Evolutionary conservation across 2,888 invertebrate genomes (phyloP), one percentile per base, ranked within the genome.

Genomic region (Ichneumon xanthorius): DNA sequence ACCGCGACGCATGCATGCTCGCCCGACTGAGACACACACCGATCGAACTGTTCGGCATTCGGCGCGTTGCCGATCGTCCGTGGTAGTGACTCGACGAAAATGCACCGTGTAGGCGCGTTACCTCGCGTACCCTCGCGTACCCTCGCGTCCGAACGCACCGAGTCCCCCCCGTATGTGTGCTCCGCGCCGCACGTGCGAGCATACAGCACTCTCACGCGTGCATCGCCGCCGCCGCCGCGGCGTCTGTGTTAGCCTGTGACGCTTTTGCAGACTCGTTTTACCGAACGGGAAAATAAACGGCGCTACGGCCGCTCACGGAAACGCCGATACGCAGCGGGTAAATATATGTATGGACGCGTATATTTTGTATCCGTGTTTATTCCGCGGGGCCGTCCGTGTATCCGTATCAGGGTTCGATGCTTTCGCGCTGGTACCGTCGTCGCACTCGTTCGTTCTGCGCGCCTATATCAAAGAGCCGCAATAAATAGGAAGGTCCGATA

Each of bases 401-500:
- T 63, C 63, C 48, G 58, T 50, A 16, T 30, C 40, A 40, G 11
- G 40, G 63, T 70, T 33, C 19, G 68, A 30, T 58, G 84, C 58
- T 30, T 30, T 71, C 68, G 26, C 40, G 50, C 37, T 45, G 33
- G 53, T 26, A 45, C 3, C 73, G 73, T 75, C 50, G 75, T 63
- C 81, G 63, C 79, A 86, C 87, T 87, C 81, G 58, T 82, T 86
- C 86, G 87, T 87, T 85, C 76, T 73, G 68, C 83, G 86, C 55
- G 86, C 86, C 87, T 88, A 88, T 89, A 91, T 92, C 90, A 91
- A 91, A 90, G 88, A 87, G 89, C 86, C 85, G 86, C 88, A 88
- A 91, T 90, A 91, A 92, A 92, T 90, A 90, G 86, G 63, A 87
- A 85, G 82, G 81, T 79, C 88, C 89, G 90, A 90, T 92, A 92